Conservation (phyloP, 2,113 vertebrate species). For the Galemys pyrenaicus region DNA sequence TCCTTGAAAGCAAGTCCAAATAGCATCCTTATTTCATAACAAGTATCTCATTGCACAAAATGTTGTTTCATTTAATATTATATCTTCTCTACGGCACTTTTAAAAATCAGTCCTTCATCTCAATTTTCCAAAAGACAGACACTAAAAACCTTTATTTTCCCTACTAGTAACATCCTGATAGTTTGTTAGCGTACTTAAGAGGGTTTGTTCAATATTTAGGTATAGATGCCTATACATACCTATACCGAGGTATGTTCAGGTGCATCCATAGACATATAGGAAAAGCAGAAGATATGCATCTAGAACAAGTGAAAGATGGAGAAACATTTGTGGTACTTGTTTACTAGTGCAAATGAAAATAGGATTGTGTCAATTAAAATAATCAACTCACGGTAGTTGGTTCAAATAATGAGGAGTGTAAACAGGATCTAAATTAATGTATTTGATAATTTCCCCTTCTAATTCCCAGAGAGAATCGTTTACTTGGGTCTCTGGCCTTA, state of each 20-base stretch:
- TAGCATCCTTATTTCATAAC: conserved; percentile 1
- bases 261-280: not conserved
- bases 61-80: not conserved
- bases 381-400: not conserved
- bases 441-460: not conserved
- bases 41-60: not conserved
- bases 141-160: not conserved
- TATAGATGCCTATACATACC: too few relatives aligned
- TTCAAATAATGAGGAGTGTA: not conserved
- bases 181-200: not conserved
- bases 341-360: not conserved
- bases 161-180: not conserved
- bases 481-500: not conserved
- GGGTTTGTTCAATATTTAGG: too few relatives aligned
- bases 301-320: not conserved
- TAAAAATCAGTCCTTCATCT: conserved; percentile 13
- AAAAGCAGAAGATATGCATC: not conserved
- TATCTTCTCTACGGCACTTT: not conserved
- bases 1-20: conserved; percentile 17
- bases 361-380: too few relatives aligned
- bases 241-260: too few relatives aligned
- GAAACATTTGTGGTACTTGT: not conserved
- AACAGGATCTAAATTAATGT: not conserved
- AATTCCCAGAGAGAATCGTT: not conserved
- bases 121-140: conserved; percentile 38